Percentiles rank a stretch among this genome's conserved stretches.
phyloP scores from a whole-genome alignment of 2,113 vertebrate species.

The Hippocampus guttulatus region DNA sequence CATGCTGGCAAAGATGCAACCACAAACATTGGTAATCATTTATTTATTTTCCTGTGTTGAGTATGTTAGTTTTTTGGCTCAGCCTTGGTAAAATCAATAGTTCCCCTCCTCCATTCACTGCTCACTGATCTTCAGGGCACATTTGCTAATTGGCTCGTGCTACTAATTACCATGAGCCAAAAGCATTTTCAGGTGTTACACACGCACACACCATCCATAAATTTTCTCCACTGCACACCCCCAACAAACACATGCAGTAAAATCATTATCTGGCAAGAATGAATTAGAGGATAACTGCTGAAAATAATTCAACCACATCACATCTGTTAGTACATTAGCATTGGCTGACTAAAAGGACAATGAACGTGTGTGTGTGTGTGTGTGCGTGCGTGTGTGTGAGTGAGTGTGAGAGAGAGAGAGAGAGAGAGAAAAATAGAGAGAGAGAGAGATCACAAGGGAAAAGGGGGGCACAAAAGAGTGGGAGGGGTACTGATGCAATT shows the following conservation, averaged over 20 bases:
- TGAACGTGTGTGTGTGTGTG: not conserved
- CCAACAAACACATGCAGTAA: constrained; percentile 7
- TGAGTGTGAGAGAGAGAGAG: not conserved
- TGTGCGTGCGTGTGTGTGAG: not conserved
- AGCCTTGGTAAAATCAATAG: constrained; percentile 38
- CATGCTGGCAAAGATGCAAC: not conserved
- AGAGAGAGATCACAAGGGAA: not conserved
- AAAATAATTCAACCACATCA: constrained; percentile 40
- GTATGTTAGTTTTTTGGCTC: not conserved
- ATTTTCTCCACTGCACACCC: constrained; percentile 3
- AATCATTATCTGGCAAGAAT: constrained; percentile 34
- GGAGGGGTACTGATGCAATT: constrained; percentile 35
- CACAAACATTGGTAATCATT: not conserved
- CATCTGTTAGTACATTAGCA: constrained; percentile 42
- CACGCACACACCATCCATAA: constrained; percentile 3
- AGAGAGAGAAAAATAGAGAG: not conserved
- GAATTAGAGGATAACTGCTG: constrained; percentile 37
- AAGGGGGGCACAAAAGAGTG: constrained; percentile 2
- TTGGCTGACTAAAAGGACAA: constrained; percentile 7
- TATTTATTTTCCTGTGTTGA: not conserved
- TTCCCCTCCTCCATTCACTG: constrained; percentile 26
- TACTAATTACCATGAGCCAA: constrained; percentile 38
- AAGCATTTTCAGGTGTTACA: constrained; percentile 16
- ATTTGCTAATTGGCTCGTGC: constrained; percentile 43
- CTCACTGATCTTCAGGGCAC: constrained; percentile 28